phyloP scores from a whole-genome alignment of 2,113 vertebrate genomes.

The Donacobius atricapilla region DNA sequence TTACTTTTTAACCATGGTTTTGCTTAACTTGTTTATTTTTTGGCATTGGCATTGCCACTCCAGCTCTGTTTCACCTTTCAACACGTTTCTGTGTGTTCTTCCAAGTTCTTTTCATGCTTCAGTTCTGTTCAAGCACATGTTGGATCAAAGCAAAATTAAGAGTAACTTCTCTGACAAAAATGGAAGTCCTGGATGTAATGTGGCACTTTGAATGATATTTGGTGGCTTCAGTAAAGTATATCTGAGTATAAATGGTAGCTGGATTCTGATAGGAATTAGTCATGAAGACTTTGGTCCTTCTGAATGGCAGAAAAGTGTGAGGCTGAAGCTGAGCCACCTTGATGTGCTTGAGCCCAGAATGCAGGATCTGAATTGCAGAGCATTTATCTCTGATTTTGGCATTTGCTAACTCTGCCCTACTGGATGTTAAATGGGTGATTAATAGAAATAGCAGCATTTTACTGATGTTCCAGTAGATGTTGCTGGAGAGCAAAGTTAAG shows the following conservation, averaged over 20 bases:
- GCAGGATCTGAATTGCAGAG: not conserved
- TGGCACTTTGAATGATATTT: not conserved
- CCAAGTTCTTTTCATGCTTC: not conserved
- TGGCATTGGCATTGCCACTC: not conserved
- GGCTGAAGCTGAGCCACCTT: not conserved
- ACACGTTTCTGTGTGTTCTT: not conserved
- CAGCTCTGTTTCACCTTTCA: not conserved
- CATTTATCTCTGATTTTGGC: conserved; percentile 22
- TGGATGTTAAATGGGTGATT: conserved; percentile 71
- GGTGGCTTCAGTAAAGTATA: not conserved
- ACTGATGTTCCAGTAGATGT: conserved; percentile 83
- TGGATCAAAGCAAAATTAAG: not conserved
- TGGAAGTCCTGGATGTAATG: not conserved
- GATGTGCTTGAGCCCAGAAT: not conserved
- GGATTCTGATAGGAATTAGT: not conserved
- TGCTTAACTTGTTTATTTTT: not conserved
- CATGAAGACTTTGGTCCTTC: not conserved
- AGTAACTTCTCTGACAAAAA: not conserved
- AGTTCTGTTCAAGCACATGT: not conserved
- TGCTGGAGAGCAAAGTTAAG: conserved; percentile 83
- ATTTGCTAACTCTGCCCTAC: conserved; percentile 62
- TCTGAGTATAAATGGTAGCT: not conserved
- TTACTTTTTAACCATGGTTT: not conserved
- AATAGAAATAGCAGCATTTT: conserved; percentile 78
- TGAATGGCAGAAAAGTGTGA: not conserved